These are phyloP conservation scores for Atopsyche davidsoni DNA, from an alignment of 1,140 invertebrate species.

Conservation along the genomic window DNA sequence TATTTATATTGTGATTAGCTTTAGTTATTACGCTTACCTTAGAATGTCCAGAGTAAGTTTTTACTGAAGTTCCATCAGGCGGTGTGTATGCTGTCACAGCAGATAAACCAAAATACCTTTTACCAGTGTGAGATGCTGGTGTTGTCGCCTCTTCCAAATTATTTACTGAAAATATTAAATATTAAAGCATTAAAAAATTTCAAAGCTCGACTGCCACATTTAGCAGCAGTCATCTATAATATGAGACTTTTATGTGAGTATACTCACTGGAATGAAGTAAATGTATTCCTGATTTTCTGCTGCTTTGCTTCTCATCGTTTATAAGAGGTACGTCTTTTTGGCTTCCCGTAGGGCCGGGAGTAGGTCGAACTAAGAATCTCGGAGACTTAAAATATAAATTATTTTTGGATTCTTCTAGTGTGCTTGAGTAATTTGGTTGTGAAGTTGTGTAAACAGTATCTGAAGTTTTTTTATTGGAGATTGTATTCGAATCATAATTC, in stretches of 20 bases:
- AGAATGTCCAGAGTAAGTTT: constrained; percentile 41
- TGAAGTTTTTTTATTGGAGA: constrained; percentile 5
- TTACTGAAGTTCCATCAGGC: constrained; percentile 20
- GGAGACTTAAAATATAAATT: constrained; percentile 49
- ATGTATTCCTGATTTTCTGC: constrained; percentile 29
- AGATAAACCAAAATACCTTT: constrained; percentile 19
- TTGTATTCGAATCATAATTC: constrained; percentile 34
- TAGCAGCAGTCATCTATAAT: too few species aligned
- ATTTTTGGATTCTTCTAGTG: constrained; percentile 32
- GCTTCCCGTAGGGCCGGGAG: constrained; percentile 41
- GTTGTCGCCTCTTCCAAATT: constrained; percentile 44
- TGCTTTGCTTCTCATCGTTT: constrained; percentile 38
- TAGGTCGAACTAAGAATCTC: constrained; percentile 54
- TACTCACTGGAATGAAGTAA: constrained; percentile 54
- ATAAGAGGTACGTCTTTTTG: constrained; percentile 36
- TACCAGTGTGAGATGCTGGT: constrained; percentile 17
- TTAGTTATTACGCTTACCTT: constrained; percentile 35
- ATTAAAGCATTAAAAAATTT: too few species aligned
- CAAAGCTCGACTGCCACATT: too few species aligned
- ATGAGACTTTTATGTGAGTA: too few species aligned
- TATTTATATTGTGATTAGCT: constrained; percentile 27
- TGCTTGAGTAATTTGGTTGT: constrained; percentile 36
- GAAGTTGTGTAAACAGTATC: constrained; percentile 30
- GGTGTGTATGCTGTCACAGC: constrained; percentile 24
- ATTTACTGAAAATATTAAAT: constrained; percentile 47